Evolutionary conservation across 35 echinoderm and acorn worm genomes (phyloP).

Genomic region (Nesometra sesokonis): DNA sequence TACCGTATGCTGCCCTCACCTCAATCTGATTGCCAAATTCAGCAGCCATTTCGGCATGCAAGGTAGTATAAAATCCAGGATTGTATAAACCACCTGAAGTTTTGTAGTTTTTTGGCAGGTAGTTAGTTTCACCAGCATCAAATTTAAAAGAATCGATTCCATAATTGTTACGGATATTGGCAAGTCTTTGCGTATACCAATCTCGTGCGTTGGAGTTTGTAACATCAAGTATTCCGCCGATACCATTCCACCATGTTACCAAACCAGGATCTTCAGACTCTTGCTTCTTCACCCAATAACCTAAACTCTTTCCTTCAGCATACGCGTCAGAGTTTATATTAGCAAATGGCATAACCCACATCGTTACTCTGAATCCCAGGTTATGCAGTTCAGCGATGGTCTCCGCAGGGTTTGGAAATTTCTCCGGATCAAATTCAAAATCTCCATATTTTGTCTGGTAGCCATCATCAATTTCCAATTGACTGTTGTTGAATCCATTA

Average conservation of each 20-base stretch:
- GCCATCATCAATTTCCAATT: conserved; percentile 95
- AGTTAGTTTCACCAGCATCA: conserved; percentile 93
- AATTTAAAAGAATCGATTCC: conserved; percentile 96
- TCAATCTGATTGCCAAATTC: conserved; percentile 69
- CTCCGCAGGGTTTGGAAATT: conserved; percentile 49
- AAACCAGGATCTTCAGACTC: conserved; percentile 27
- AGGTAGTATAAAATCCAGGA: conserved; percentile 75
- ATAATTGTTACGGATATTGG: conserved; percentile 21
- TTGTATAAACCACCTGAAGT: conserved; percentile 48
- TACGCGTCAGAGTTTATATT: conserved; percentile 55
- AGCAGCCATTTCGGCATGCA: conserved; percentile 63
- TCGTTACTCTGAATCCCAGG: conserved; percentile 73
- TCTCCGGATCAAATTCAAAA: conserved; percentile 51
- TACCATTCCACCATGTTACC: conserved; percentile 68
- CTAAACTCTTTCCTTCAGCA: conserved; percentile 22
- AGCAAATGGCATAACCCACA: conserved; percentile 88
- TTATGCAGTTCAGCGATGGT: conserved; percentile 67
- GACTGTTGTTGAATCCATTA: conserved; percentile 89
- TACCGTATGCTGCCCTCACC: conserved; percentile 76
- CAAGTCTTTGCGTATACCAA: conserved; percentile 74
- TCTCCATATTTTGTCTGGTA: conserved; percentile 71
- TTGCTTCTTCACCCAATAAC: conserved; percentile 61
- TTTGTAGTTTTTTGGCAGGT: conserved; percentile 42
- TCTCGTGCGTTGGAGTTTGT: conserved; percentile 71
- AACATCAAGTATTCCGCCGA: conserved; percentile 83